Base-by-base conservation (phyloP, 1,140 invertebrate genomes). In the Drosophila aff. region DNA sequence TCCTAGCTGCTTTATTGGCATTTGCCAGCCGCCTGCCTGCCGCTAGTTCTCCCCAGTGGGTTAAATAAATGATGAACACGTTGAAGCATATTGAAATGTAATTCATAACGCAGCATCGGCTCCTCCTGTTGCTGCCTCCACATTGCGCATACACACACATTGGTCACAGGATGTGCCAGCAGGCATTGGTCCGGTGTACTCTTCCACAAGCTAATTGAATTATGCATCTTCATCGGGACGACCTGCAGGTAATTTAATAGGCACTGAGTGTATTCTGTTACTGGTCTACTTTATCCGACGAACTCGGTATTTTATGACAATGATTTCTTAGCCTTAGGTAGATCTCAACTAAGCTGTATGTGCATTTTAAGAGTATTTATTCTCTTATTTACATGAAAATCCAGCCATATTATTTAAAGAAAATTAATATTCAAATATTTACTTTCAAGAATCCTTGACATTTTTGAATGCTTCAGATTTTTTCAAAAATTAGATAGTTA, bases 81-180 rank as follows among this genome's bases (percentile, higher is more conserved):
- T 76, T 89, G 84, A 89, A 79, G 84, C 84, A 89, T 84, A 89
- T 89, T 89, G 85, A 89, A 89, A 89, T 89, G 74, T 89, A 84
- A 89, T 89, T 89, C 84, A 89, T 84, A 89, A 89, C 84, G 62
- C 60, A 89, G 77, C 53, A 62, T 33, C 47, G 41, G 38, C 49
- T 44, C 13, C 26, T 33, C 15, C 33, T 28, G 7, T 31, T 21
- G 38, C 26, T 53, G 26, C 5, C 28, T 10, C 15, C 4, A 59
- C 50, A 78, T 61, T 58, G 64, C 75, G 67, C 53, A 79, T 73
- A 79, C 76, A 59, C 65, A 28, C 77, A 73, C 52, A 52, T 64
- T 58, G 74, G 68, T 55, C 76, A 69, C 52, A 50, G 74, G 33
- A 78, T 26, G 52, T 68, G 64, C 64, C 61, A 47, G 49, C 50